Evolutionary conservation across 2,113 vertebrate species (phyloP), one percentile per base, ranked within the genome.

Genomic region (Hipposideros armiger): DNA sequence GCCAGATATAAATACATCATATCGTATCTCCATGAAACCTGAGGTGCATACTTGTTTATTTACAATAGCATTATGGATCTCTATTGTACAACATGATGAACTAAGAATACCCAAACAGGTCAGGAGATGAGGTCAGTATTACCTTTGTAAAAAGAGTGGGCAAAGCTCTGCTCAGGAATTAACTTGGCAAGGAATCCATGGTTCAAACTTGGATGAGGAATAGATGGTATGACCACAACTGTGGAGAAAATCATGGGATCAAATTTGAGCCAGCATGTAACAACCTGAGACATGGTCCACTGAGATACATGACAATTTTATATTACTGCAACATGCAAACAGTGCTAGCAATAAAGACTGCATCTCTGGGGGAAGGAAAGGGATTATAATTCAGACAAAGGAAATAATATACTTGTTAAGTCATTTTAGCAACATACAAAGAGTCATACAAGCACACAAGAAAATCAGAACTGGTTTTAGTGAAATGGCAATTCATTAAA

Each of bases 111-210:
- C 97, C 95, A 97, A 97, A 98, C 93, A 98, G 97, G 97, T 97
- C 97, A 97, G 97, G 98, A 98, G 97, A 97, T 96, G 92, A 98
- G 97, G 94, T 98, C 96, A 97, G 80, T 97, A 98, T 98, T 99
- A 99, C 98, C 98, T 99, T 99, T 99, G 98, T 99, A 99, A 98
- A 99, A 99, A 98, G 98, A 99, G 98, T 98, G 98, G 97, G 98
- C 95, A 98, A 99, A 99, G 98, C 98, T 99, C 98, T 99, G 98
- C 97, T 99, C 98, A 97, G 98, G 98, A 98, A 99, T 99, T 98
- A 99, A 98, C 98, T 99, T 99, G 98, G 98, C 98, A 98, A 99
- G 98, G 97, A 99, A 98, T 98, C 98, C 98, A 98, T 99, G 98
- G 98, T 98, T 98, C 98, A 99, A 96, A 98, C 98, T 98, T 98